Conservation (phyloP, 2,113 vertebrate species). For the Raja brachyura region DNA sequence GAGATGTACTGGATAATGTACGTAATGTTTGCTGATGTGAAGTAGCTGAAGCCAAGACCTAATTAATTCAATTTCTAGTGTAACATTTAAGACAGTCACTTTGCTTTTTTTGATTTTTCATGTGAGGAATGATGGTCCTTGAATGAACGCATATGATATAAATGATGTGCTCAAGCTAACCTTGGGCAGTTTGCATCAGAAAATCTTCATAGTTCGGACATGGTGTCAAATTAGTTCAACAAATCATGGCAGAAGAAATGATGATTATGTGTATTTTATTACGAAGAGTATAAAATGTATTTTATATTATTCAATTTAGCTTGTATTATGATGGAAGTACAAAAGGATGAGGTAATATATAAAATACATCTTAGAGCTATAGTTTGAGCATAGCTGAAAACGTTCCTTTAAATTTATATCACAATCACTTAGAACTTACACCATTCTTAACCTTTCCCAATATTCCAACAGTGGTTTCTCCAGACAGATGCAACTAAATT, state of each 20-base stretch:
- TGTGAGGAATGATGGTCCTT: neutral
- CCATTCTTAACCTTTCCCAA: neutral
- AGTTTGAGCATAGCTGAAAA: neutral
- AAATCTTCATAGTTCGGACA: neutral
- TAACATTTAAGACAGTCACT: neutral
- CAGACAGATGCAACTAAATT: neutral
- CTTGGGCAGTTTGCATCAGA: neutral
- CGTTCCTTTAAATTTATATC: neutral
- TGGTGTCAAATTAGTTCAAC: neutral
- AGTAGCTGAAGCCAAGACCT: neutral
- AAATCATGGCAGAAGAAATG: neutral
- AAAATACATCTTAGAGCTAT: neutral
- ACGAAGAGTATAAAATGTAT: neutral
- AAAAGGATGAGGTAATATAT: neutral
- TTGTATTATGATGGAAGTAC: neutral
- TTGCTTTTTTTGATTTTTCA: constrained; percentile 11
- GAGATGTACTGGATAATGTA: neutral
- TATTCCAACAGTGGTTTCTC: neutral
- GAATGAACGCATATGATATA: constrained; percentile 1
- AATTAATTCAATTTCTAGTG: neutral
- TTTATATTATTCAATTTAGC: constrained; percentile 7
- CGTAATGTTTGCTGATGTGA: neutral
- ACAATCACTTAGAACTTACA: neutral
- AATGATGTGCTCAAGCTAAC: neutral
- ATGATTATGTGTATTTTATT: constrained; percentile 9